Percentiles rank a stretch among this genome's conserved stretches.
Conservation (phyloP, 1,140 invertebrate genomes). For the Cotesia glomerata region DNA sequence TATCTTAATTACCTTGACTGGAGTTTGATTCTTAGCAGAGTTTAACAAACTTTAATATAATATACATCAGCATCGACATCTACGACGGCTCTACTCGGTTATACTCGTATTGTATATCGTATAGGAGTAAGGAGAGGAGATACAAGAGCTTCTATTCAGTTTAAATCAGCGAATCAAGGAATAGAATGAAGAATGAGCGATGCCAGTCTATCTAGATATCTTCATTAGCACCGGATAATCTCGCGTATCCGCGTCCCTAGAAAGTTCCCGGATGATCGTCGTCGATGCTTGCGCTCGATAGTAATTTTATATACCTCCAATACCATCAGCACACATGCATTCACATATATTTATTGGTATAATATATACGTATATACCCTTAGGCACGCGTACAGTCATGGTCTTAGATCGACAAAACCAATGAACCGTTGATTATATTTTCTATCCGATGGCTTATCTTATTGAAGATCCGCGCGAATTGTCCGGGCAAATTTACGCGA, state of each 20-base stretch:
- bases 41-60: conserved; percentile 52
- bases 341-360: not conserved
- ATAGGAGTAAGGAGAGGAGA: conserved; percentile 1
- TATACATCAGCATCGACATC: conserved; percentile 21
- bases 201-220: conserved; percentile 44
- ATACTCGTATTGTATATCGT: not conserved
- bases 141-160: no score
- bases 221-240: conserved; percentile 54
- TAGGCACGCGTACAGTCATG: conserved; percentile 15
- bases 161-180: not conserved
- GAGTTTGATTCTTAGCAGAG: conserved; percentile 32
- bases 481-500: conserved; percentile 20
- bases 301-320: conserved; percentile 4
- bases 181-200: conserved; percentile 3
- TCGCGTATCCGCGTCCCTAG: conserved; percentile 46
- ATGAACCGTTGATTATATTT: conserved; percentile 29
- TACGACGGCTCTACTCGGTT: conserved; percentile 2
- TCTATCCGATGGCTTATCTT: not conserved
- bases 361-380: conserved; percentile 16
- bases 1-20: conserved; percentile 54
- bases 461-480: conserved; percentile 21
- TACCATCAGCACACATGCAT: not conserved
- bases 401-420: conserved; percentile 17
- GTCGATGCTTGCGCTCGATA: conserved; percentile 37
- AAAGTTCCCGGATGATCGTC: conserved; percentile 49